phyloP scores from a whole-genome alignment of 2,797 vertebrate species.

The Yasuhikotakia modesta region DNA sequence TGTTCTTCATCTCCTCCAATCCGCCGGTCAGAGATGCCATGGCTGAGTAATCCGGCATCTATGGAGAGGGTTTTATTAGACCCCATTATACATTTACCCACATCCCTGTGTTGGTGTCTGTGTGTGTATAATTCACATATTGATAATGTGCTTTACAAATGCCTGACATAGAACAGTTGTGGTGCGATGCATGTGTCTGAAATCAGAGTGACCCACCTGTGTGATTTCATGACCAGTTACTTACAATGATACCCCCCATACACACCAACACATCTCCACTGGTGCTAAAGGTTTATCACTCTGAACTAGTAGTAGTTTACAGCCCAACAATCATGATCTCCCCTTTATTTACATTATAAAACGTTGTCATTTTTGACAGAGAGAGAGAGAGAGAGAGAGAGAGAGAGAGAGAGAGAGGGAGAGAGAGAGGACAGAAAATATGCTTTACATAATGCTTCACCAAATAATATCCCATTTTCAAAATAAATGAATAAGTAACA shows the following conservation, averaged over 20 bases:
- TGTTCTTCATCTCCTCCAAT: constrained; percentile 97
- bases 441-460: no score
- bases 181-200: constrained; percentile 18
- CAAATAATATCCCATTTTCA: no score
- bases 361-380: no score
- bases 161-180: neutral
- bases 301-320: no score
- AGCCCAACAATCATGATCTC: no score
- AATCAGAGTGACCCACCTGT: constrained; percentile 52
- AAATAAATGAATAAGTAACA: no score
- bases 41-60: constrained; percentile 93
- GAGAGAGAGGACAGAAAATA: no score
- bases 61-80: constrained; percentile 34
- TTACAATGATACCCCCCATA: constrained; percentile 45
- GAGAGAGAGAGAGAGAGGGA: no score
- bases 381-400: no score
- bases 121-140: neutral
- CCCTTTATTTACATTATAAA: no score
- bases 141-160: neutral
- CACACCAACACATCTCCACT: constrained; percentile 62
- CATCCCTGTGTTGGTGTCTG: neutral
- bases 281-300: constrained; percentile 52
- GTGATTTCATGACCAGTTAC: constrained; percentile 48
- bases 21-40: constrained; percentile 96
- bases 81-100: neutral